Base-by-base conservation (phyloP, 2,113 vertebrate species). In the Stegastes partitus region DNA sequence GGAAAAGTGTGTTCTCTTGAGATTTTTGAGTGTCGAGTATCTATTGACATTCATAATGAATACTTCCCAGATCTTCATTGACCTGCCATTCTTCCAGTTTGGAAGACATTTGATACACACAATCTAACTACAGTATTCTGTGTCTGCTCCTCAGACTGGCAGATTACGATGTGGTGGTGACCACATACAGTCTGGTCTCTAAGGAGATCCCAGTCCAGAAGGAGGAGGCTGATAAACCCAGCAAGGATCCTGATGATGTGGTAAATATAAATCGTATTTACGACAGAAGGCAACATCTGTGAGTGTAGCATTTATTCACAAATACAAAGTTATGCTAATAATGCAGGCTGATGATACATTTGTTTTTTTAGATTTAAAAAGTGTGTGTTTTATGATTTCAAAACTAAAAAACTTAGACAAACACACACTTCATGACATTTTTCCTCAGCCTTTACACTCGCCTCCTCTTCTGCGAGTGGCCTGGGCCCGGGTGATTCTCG, bases 401-500 rank as follows among this genome's bases (percentile, higher is more conserved):
- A 9, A 34, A 34, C 39, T 42, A 14, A 42, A 14, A 42, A 12
- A 42, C 2, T 14, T 42, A 42, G 12, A 42, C 39, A 42, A 42
- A 42, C 37, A 39, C 3, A 39, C 2, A 23, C 31, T 19, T 56
- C 19, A 3, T 37, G 11, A 77, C 1, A 1, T 57, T 51, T 55
- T 55, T 54, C 34, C 19, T 45, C 79, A 84, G 71, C 73, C 91
- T 0, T 57, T 80, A 18, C 55, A 9, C 51, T 82, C 89, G 0
- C 79, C 94, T 31, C 96, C 96, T 89, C 93, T 99, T 14, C 86
- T 96, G 50, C 93, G 88, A 10, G 85, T 98, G 25, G 61, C 87
- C 68, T 99, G 98, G 98, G 92, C 96, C 57, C 96, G 97, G 1
- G 70, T 99, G 80, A 83, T 99, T 64, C 55, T 99, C 70, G 98